Evolutionary conservation across 1,140 invertebrate genomes (phyloP), one percentile per base, ranked within the genome.

Genomic region (Colletes gigas): DNA sequence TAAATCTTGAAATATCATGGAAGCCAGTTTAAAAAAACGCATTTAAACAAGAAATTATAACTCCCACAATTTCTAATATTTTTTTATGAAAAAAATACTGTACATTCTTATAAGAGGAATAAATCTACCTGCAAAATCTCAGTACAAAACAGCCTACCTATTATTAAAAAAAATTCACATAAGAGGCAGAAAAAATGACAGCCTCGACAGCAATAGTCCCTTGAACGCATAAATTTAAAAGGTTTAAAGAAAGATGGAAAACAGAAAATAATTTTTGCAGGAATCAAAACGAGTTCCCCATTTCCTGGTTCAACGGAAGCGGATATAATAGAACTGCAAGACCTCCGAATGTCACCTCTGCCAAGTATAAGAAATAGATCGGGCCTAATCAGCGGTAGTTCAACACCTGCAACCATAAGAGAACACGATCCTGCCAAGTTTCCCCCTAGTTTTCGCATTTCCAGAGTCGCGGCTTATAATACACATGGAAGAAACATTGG

Each of bases 341-440:
- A 97, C 88, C 94, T 97, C 9, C 93, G 96, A 87, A 95, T 97
- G 95, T 97, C 97, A 67, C 97, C 97, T 14, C 95, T 98, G 84
- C 96, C 97, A 52, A 97, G 97, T 60, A 96, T 98, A 76, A 94
- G 97, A 66, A 93, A 89, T 65, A 89, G 92, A 66, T 92, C 92
- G 1, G 92, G 92, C 6, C 44, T 93, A n/a, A 44, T 84, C 30
- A 15, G 86, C 78, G 44, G 78, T 70, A 57, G 81, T 41, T 72
- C 77, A 57, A 83, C 83, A 17, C 74, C 78, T 15, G 86, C 72
- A 54, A 30, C 78, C 9, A 72, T 84, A 47, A 90, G 86, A 54
- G 90, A 92, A 50, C 91, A 95, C 81, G 95, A 96, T 89, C 94
- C 95, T 57, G 94, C 93, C 19, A 95, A 96, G 90, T 97, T 97